Base-by-base conservation (phyloP, 2,888 invertebrate genomes). In the Andrena fulva region DNA sequence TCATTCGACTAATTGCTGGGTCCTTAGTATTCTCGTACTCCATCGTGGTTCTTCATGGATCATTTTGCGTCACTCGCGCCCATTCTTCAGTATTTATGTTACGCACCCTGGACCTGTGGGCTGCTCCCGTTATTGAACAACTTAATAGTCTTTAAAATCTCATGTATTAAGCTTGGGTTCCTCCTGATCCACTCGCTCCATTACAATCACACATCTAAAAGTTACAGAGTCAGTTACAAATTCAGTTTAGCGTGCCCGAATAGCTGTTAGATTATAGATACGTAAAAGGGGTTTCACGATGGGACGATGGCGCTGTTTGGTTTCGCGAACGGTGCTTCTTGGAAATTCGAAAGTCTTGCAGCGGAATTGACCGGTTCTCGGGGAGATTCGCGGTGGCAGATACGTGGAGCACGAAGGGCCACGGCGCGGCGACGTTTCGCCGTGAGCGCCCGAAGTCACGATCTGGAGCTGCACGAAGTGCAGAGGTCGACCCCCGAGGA, bases 391-490 rank as follows among this genome's bases (percentile, higher is more conserved):
- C 52, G 71, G 67, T 68, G 76, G 82, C 50, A 76, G 76, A 81
- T 82, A 82, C 75, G 82, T 67, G 75, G 20, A 66, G 60, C 69
- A 75, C 69, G 73, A 78, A 73, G 54, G 72, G 54, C 70, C 73
- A 69, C 50, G 52, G 68, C 52, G 60, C 42, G 52, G 68, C 48
- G 60, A 63, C 48, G 75, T 60, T 69, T 66, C 77, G 63, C 69
- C 80, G 56, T 66, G 80, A 77, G 42, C 75, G 27, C 35, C 8
- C 59, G 27, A 7, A 80, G 86, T 88, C 88, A 88, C 89, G 89
- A 78, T 80, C 80, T 68, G 75, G 80, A 78, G 82, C 85, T 85
- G 84, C 86, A 80, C 82, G 84, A 80, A 77, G 80, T 70, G 74
- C 84, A 82, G 84, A 87, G 87, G 84, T 86, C 86, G 80, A 73